Evolutionary conservation across 2,113 vertebrate genomes (phyloP).

Genomic region (Madoqua kirkii): DNA sequence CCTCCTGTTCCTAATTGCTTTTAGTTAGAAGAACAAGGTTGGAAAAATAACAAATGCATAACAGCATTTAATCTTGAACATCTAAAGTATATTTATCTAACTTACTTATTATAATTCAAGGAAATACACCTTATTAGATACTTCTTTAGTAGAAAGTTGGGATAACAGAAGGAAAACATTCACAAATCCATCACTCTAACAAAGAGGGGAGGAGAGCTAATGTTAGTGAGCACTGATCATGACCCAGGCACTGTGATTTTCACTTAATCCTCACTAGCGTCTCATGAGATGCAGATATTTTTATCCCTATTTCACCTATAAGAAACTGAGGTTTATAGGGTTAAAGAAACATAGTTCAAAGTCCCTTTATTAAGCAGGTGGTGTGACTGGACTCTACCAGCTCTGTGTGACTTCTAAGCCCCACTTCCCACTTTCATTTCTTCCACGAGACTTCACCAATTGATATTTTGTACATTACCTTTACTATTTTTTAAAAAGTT

Average conservation of each 20-base stretch:
- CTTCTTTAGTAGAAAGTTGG: not conserved
- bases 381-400: not conserved
- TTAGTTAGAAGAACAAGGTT: not conserved
- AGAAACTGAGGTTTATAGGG: not conserved
- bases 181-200: not conserved
- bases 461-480: not conserved
- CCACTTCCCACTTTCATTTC: not conserved
- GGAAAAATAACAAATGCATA: not conserved
- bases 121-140: not conserved
- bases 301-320: not conserved
- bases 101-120: not conserved
- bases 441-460: not conserved
- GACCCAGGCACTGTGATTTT: not conserved
- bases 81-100: not conserved
- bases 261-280: not conserved
- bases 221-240: not conserved
- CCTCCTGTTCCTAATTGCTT: not conserved
- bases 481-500: not conserved
- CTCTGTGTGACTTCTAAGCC: not conserved
- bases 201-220: not conserved
- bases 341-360: not conserved
- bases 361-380: not conserved
- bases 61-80: not conserved
- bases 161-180: not conserved
- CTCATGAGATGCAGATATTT: not conserved